Percentiles rank a stretch among this genome's conserved stretches.
Conservation (phyloP, 2,888 invertebrate genomes). For the Acrocera orbiculus region DNA sequence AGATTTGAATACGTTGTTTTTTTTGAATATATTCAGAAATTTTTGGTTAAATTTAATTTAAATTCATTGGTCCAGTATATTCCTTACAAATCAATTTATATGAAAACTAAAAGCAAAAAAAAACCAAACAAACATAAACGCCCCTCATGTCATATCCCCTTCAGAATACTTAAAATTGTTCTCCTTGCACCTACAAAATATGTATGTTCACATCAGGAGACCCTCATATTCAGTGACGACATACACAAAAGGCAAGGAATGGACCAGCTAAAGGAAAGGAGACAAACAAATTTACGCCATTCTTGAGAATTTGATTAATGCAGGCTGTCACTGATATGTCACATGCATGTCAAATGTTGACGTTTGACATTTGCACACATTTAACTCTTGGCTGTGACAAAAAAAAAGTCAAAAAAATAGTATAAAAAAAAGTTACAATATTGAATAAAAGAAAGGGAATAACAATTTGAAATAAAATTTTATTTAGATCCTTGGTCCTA, state of each 20-base stretch:
- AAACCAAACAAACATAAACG: too few species aligned
- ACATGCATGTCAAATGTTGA: constrained; percentile 33
- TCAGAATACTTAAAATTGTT: too few species aligned
- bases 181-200: too few species aligned
- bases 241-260: not conserved
- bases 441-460: not conserved
- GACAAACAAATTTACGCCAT: constrained; percentile 17
- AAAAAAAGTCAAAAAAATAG: constrained; percentile 2
- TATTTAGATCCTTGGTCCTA: not conserved
- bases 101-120: too few species aligned
- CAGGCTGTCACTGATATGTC: constrained; percentile 35
- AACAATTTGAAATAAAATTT: constrained; percentile 2
- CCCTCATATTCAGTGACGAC: too few species aligned
- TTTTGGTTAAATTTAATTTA: too few species aligned
- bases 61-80: too few species aligned
- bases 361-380: constrained; percentile 29
- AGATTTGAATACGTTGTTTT: too few species aligned
- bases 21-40: too few species aligned
- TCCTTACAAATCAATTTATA: too few species aligned
- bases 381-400: constrained; percentile 4
- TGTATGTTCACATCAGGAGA: too few species aligned
- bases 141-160: too few species aligned
- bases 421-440: not conserved
- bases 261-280: constrained; percentile 9
- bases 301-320: constrained; percentile 32